Base-by-base conservation (phyloP, 2,113 vertebrate genomes). In the Orcinus orca region DNA sequence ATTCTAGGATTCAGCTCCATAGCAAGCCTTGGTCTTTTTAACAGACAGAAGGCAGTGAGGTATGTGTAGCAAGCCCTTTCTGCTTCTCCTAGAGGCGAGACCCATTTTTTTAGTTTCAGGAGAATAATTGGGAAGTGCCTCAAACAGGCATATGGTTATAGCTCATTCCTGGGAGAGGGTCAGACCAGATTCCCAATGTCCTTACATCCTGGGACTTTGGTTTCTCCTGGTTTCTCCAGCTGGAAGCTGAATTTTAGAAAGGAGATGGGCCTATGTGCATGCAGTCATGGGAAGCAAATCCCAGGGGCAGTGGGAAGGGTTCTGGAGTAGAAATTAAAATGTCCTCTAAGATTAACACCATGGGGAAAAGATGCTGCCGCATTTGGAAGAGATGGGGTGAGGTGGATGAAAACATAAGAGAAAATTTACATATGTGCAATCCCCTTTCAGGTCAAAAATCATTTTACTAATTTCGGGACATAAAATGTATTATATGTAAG, bases 381-480 rank as follows among this genome's bases (percentile, higher is more conserved):
- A 0, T 88, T 95, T 60, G 63, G n/a, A 82, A 91, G 70, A 93
- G 71, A 86, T 36, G 33, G 23, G 8, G 47, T 38, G n/a, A 29
- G 60, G 2, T 31, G 8, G 38, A 33, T 60, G 31, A 67, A 76
- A 93, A 81, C 26, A 36, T 85, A 85, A 71, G 33, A 53, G 73
- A 63, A 65, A 85, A 87, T 58, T 71, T 89, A 95, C 79, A 74
- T 50, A 63, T 0, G 6, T 47, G 31, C 53, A 58, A 38, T 84
- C 50, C 13, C n/a, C 86, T 88, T 93, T 70, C 82, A 95, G 95
- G 86, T 97, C 58, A 96, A 91, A 97, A 91, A 82, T 90, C n/a
- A 70, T 88, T 88, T 86, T 50, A 84, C 85, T 97, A 82, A 93
- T 81, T 82, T 93, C 44, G 14, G 47, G 74, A 87, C 82, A 79